Conservation (phyloP, 2,113 vertebrate genomes). For the Semicossyphus pulcher region DNA sequence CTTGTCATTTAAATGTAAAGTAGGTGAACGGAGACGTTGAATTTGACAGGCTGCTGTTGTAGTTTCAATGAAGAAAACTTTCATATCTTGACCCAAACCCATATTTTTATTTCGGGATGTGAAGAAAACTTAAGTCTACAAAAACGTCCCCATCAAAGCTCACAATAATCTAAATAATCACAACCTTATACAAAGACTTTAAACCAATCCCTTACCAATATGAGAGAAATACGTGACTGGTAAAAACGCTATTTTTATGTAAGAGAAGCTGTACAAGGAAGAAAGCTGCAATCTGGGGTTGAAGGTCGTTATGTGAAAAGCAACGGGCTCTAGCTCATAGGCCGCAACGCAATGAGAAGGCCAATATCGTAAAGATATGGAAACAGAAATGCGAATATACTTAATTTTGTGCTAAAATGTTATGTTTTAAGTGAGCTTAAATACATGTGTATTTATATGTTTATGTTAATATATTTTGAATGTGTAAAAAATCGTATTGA, state of each 20-base stretch:
- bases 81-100: too few species aligned
- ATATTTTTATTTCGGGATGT: too few species aligned
- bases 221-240: too few species aligned
- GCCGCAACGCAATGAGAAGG: background rate
- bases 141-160: too few species aligned
- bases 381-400: background rate
- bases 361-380: background rate
- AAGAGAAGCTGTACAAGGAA: constrained; percentile 23
- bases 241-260: too few species aligned
- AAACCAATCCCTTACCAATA: too few species aligned
- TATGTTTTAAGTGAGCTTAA: background rate
- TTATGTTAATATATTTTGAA: too few species aligned
- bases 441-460: too few species aligned
- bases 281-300: constrained; percentile 46
- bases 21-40: background rate
- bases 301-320: constrained; percentile 62
- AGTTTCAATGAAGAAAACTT: background rate
- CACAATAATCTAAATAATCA: too few species aligned
- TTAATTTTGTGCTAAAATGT: accelerated
- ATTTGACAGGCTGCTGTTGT: background rate
- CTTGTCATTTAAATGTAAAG: constrained; percentile 53
- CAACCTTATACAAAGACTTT: too few species aligned
- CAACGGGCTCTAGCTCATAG: constrained; percentile 22
- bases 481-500: background rate
- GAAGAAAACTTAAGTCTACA: too few species aligned